Base-by-base conservation (phyloP, 92 coral and sea anemone genomes). In the Palythoa heliodiscus region DNA sequence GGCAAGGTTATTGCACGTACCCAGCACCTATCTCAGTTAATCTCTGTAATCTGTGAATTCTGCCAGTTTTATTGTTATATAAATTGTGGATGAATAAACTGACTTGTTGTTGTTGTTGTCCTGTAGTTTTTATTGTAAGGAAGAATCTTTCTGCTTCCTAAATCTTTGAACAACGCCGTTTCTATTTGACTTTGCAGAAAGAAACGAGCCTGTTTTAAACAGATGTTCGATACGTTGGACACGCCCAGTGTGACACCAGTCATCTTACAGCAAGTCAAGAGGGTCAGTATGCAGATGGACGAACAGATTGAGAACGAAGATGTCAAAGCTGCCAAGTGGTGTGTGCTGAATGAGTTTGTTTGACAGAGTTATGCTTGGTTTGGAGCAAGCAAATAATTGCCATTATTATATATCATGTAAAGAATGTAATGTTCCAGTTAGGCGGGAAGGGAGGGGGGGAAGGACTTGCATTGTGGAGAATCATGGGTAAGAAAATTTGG, bases 271-370 rank as follows among this genome's bases (percentile, higher is more conserved):
- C 75, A 76, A 4, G 63, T 94, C 35, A 76, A 79, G 5, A 89
- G 87, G 39, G 91, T 86, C 11, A 93, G 89, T 16, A 76, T 88
- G 8, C 81, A 80, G 20, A 71, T 92, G 54, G 78, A 78, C 63
- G 85, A 88, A 61, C 90, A 86, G 66, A 90, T 52, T 23, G 86
- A 86, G 29, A 91, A 71, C n/a, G 91, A 92, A 38, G 87, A 92
- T 43, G 87, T 88, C 16, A 88, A 88, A 87, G 88, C 92, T 16
- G 93, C 95, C 20, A 75, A 67, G 22, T 93, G 98, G 95, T 93
- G 70, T 73, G 92, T n/a, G 25, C 7, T 35, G 3, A 11, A 5
- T 2, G 60, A 25, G 22, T 4, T 14, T 11, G 35, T 0, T 29
- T 29, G 1, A 29, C 6, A 13, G 20, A 14, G 19, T 15, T 19